Evolutionary conservation across 2,888 invertebrate genomes (phyloP), one percentile per base, ranked within the genome.

Genomic region (Ptychoptera albimana): DNA sequence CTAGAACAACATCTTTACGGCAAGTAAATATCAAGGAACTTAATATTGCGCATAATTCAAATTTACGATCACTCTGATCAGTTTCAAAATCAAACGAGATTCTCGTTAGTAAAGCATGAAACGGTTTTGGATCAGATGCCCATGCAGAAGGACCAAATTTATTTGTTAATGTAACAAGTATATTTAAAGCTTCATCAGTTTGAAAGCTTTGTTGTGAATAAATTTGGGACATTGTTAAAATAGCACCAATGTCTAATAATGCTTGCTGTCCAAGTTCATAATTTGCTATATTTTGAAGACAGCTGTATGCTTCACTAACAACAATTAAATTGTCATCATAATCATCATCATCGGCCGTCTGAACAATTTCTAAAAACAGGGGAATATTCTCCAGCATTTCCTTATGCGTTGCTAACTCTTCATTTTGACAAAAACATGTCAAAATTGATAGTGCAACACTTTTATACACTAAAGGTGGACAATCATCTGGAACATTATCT

Each of bases 181-280:
- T 76, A 54, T 83, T 82, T 32, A 89, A 66, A 0, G 89, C 88
- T 60, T 88, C 85, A 57, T 91, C 91, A 1, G 86, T 86, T 62
- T 88, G 86, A 57, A 89, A 88, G 61, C 85, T 84, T 60, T 86
- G 87, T 50, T 83, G 82, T 0, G 84, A 76, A 60, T 89, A 91
- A 51, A 89, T 84, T 59, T 86, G 82, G 40, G 82, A 80, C 79
- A 87, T 81, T 63, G 80, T 84, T 1, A 76, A 73, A 45, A 89
- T 78, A 10, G 83, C 86, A 43, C 82, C 82, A 34, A 79, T 76
- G 50, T 81, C 77, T 36, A 86, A 72, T 1, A 92, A 68, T 0
- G 84, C 82, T 57, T 82, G 79, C 55, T 85, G 82, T 0, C 89
- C 88, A 0, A 79, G 78, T 54, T 79, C 77, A 59, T 78, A 75